Evolutionary conservation across 1,140 invertebrate species (phyloP).

Genomic region (Leguminivora glycinivorella): DNA sequence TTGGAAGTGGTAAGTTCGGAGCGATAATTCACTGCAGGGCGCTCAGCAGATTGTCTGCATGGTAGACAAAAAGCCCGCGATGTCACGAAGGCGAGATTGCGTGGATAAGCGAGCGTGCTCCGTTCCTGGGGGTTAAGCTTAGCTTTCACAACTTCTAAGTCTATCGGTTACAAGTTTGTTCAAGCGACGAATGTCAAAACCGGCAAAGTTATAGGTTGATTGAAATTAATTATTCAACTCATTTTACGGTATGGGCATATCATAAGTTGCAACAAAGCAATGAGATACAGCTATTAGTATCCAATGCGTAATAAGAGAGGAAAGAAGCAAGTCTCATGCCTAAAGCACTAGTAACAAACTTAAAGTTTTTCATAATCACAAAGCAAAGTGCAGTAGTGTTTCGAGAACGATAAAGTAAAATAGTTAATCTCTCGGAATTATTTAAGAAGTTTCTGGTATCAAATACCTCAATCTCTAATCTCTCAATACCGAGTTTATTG

Average conservation of each 20-base stretch:
- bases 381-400: background rate
- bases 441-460: background rate
- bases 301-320: no score
- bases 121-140: constrained; percentile 40
- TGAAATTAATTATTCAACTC: background rate
- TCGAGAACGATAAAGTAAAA: background rate
- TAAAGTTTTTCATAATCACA: constrained; percentile 6
- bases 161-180: constrained; percentile 15
- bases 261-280: background rate
- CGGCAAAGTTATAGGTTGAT: background rate
- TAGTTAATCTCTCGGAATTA: background rate
- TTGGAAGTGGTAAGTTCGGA: constrained; percentile 48
- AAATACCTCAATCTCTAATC: background rate
- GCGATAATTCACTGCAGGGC: constrained; percentile 49
- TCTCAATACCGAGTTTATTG: background rate
- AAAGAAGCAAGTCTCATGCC: background rate
- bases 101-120: constrained; percentile 48
- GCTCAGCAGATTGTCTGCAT: constrained; percentile 56
- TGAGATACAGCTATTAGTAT: no score
- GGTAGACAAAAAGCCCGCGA: constrained; percentile 46
- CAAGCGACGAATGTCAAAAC: background rate
- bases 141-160: constrained; percentile 23
- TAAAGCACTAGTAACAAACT: background rate
- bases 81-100: constrained; percentile 53
- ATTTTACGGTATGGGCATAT: background rate